Percentiles rank a stretch among this genome's conserved stretches.
phyloP scores from a whole-genome alignment of 2,888 invertebrate genomes.

The Marronus borbonicus region DNA sequence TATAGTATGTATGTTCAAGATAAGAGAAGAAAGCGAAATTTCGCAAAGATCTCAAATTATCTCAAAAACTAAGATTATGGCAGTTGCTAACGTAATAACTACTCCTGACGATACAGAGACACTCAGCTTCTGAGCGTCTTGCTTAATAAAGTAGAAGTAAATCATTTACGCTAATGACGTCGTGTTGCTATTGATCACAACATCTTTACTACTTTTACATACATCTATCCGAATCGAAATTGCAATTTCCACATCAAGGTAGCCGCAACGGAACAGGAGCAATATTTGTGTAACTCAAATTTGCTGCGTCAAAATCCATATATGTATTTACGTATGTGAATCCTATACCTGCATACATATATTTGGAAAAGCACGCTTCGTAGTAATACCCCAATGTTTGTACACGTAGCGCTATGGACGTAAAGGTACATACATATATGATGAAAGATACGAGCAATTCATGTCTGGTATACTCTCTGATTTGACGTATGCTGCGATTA shows the following conservation, averaged over 20 bases:
- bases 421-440: background rate
- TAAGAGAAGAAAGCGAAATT: too few species aligned
- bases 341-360: background rate
- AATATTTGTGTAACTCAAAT: conserved; percentile 30
- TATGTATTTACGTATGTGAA: background rate
- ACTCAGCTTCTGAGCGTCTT: too few species aligned
- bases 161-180: too few species aligned
- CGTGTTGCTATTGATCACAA: too few species aligned
- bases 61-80: too few species aligned
- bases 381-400: conserved; percentile 25
- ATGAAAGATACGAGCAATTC: conserved; percentile 12
- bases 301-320: background rate
- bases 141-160: too few species aligned
- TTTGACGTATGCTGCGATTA: background rate
- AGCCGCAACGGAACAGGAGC: background rate
- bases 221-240: background rate
- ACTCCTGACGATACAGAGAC: too few species aligned
- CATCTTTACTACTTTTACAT: too few species aligned
- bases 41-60: too few species aligned
- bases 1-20: too few species aligned
- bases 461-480: background rate
- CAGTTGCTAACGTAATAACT: too few species aligned
- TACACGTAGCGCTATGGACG: background rate
- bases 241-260: background rate
- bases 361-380: conserved; percentile 11